phyloP scores from a whole-genome alignment of 1,140 invertebrate genomes.

The Sinonovacula constricta region DNA sequence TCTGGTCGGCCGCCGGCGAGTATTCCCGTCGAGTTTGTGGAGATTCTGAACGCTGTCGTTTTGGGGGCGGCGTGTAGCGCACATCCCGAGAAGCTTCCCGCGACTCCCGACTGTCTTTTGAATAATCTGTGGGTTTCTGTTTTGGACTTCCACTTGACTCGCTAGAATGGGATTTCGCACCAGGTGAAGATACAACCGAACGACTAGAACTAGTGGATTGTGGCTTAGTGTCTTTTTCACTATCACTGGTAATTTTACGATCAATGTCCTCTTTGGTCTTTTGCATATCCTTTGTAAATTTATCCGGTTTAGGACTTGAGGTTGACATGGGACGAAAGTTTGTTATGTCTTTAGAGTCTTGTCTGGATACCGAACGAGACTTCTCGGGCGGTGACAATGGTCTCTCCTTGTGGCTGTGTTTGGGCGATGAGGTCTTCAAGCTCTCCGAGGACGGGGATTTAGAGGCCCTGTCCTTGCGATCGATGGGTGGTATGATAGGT shows the following conservation, averaged over 20 bases:
- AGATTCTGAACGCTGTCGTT: conserved; percentile 42
- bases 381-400: conserved; percentile 1
- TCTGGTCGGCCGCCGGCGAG: conserved; percentile 19
- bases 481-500: conserved; percentile 72
- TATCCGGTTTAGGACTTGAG: conserved; percentile 48
- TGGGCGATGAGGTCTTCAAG: conserved; percentile 47
- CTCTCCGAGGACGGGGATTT: conserved; percentile 38
- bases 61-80: conserved; percentile 33
- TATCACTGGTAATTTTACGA: conserved; percentile 29
- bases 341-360: conserved; percentile 19
- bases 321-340: conserved; percentile 45
- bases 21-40: conserved; percentile 34
- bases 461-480: conserved; percentile 64
- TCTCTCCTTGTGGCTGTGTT: conserved; percentile 50
- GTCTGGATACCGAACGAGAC: conserved; percentile 1
- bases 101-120: conserved; percentile 30
- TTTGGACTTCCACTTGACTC: conserved; percentile 33
- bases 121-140: conserved; percentile 27
- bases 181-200: conserved; percentile 31
- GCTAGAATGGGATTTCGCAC: conserved; percentile 38
- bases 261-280: conserved; percentile 37
- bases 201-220: conserved; percentile 45
- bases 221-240: conserved; percentile 34
- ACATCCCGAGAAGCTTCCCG: not conserved
- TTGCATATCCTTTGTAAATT: conserved; percentile 23